Evolutionary conservation across 2,888 invertebrate species (phyloP), one percentile per base, ranked within the genome.

Genomic region (Celastrina argiolus): DNA sequence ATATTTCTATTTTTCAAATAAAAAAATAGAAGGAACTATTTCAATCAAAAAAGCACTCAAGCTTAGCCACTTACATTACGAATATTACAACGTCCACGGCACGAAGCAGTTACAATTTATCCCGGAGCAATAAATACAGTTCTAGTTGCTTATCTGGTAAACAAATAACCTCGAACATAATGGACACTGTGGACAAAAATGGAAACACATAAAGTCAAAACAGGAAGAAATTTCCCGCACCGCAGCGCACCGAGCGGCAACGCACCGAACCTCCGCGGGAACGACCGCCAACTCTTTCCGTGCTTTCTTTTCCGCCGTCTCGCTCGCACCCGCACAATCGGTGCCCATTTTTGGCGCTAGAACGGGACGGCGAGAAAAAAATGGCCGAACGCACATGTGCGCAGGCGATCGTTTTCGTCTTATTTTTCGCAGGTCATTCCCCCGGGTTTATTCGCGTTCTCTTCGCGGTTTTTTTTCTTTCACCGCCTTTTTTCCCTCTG

Each of bases 301-400:
- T 81, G 84, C 87, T 88, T 88, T 90, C 87, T 89, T 88, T 85
- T 81, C 78, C 42, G 69, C 83, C 73, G 67, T 88, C 89, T 75
- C 85, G 69, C 69, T 88, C 85, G 34, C 74, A 69, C 88, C 12
- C 63, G 67, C 12, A 67, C 70, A 51, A 64, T 71, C 71, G 71
- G 73, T 70, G 70, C 72, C 80, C 82, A 77, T 84, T 88, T 88
- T 88, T 78, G 87, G 84, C 79, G 84, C 80, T 75, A 77, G 88
- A 89, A 73, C 75, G 83, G 79, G 90, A 89, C 70, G 73, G 82
- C 71, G 73, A 66, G 66, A 84, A 87, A 90, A 90, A 91, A 90
- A 88, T 87, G 84, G 83, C 80, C 77, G 83, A 83, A 87, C 87
- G 85, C 88, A 89, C 88, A 89, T 89, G 89, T 90, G 91, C 88